Conservation (phyloP, 2,113 vertebrate genomes). For the Sialia sialis region DNA sequence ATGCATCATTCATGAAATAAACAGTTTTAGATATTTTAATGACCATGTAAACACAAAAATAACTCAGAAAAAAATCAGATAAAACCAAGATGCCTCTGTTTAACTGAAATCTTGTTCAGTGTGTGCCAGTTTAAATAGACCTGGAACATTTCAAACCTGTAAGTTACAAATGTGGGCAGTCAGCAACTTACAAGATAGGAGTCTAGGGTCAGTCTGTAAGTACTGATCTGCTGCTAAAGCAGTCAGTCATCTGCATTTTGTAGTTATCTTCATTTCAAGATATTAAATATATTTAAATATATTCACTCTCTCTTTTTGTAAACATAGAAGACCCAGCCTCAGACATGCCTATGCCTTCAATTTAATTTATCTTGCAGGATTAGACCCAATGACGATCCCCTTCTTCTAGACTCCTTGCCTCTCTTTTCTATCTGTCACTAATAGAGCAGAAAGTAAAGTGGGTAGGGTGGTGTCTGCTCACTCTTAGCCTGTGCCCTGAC, state of each 20-base stretch:
- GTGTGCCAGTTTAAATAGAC: not conserved
- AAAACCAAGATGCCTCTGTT: not conserved
- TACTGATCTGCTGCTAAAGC: not conserved
- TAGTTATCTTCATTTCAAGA: not conserved
- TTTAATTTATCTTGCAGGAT: not conserved
- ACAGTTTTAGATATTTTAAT: not conserved
- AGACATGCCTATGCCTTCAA: not conserved
- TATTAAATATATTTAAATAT: not conserved
- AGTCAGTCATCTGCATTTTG: not conserved
- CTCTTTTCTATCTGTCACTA: not conserved
- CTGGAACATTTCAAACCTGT: not conserved
- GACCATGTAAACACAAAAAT: not conserved
- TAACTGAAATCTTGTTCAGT: not conserved
- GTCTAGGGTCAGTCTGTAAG: not conserved
- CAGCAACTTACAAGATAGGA: not conserved
- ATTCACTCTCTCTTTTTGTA: not conserved
- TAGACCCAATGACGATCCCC: not conserved
- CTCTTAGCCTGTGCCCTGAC: not conserved
- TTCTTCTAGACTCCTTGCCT: not conserved
- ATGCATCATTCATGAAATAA: not conserved
- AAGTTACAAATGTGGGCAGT: not conserved
- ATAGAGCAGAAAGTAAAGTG: not conserved
- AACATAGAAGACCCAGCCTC: not conserved
- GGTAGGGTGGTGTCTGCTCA: not conserved
- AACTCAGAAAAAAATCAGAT: not conserved